phyloP scores from a whole-genome alignment of 1,140 invertebrate genomes.

The Oedothorax gibbosus region DNA sequence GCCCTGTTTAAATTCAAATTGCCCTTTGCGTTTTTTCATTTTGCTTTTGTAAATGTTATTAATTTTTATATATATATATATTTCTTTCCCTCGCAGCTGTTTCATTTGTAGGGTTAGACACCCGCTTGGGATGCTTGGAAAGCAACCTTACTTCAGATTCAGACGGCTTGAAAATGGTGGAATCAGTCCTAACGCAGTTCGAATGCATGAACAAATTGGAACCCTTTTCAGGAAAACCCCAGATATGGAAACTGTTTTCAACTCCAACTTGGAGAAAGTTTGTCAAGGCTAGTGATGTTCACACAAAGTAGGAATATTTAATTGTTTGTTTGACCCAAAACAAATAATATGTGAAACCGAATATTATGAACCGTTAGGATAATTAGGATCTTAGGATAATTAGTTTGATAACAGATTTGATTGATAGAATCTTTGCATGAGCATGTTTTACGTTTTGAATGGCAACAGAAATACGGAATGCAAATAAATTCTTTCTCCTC shows the following conservation, averaged over 20 bases:
- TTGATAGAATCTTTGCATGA: too few relatives aligned
- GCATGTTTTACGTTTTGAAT: too few relatives aligned
- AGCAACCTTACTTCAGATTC: slow-evolving; percentile 69
- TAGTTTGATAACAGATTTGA: too few relatives aligned
- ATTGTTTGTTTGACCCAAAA: too few relatives aligned
- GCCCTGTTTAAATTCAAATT: too few relatives aligned
- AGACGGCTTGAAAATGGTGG: slow-evolving; percentile 77
- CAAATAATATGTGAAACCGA: too few relatives aligned
- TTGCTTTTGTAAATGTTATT: too few relatives aligned
- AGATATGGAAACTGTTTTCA: slow-evolving; percentile 78
- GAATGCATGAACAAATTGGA: slow-evolving; percentile 79
- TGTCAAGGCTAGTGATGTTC: slow-evolving; percentile 35
- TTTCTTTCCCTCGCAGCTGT: slow-evolving; percentile 59
- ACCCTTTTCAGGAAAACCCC: slow-evolving; percentile 79
- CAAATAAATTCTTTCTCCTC: too few relatives aligned
- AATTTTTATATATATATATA: not conserved
- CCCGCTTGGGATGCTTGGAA: slow-evolving; percentile 64
- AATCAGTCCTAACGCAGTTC: slow-evolving; percentile 79
- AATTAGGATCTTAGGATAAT: too few relatives aligned
- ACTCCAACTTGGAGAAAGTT: slow-evolving; percentile 72
- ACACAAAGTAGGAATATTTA: slow-evolving; percentile 47
- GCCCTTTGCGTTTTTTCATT: too few relatives aligned
- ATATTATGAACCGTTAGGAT: too few relatives aligned
- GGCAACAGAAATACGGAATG: too few relatives aligned
- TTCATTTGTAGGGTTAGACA: slow-evolving; percentile 65